Evolutionary conservation across 2,113 vertebrate species (phyloP).

Genomic region (Thunnus maccoyii): DNA sequence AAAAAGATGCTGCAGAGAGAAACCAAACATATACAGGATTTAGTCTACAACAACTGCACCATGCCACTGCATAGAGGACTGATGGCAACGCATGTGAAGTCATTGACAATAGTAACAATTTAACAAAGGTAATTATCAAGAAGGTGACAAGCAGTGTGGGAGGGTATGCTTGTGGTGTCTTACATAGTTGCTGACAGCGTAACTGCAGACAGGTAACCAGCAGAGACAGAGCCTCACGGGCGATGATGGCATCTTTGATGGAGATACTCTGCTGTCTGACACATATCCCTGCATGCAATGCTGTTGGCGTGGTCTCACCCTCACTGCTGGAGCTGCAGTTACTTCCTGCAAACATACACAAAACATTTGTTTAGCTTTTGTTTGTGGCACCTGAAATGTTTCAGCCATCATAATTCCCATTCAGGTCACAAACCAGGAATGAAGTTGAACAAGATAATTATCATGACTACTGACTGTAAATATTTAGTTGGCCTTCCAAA

Average conservation of each 20-base stretch:
- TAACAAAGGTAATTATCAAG: neutral
- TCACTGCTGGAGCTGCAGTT: slow-evolving; percentile 98
- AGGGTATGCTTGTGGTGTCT: slow-evolving; percentile 23
- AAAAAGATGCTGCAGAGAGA: slow-evolving; percentile 92
- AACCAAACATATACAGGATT: slow-evolving; percentile 36
- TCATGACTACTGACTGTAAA: neutral
- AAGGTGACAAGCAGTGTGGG: neutral
- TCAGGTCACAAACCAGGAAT: slow-evolving; percentile 3
- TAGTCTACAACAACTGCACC: neutral
- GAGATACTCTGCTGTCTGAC: slow-evolving; percentile 95
- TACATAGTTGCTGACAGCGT: slow-evolving; percentile 96
- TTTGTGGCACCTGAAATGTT: neutral
- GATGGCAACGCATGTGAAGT: neutral
- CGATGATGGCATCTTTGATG: slow-evolving; percentile 96
- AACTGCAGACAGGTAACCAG: slow-evolving; percentile 97
- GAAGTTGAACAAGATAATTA: neutral
- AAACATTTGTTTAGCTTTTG: neutral
- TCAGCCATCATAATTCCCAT: no score
- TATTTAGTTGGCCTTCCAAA: neutral
- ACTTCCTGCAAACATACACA: slow-evolving; percentile 87
- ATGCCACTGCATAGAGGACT: neutral
- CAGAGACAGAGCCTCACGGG: slow-evolving; percentile 96
- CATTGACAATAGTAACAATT: no score
- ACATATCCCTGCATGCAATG: slow-evolving; percentile 95
- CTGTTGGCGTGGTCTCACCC: slow-evolving; percentile 89